Evolutionary conservation across 1,140 invertebrate species (phyloP).

Genomic region (Zaprionus inermis): DNA sequence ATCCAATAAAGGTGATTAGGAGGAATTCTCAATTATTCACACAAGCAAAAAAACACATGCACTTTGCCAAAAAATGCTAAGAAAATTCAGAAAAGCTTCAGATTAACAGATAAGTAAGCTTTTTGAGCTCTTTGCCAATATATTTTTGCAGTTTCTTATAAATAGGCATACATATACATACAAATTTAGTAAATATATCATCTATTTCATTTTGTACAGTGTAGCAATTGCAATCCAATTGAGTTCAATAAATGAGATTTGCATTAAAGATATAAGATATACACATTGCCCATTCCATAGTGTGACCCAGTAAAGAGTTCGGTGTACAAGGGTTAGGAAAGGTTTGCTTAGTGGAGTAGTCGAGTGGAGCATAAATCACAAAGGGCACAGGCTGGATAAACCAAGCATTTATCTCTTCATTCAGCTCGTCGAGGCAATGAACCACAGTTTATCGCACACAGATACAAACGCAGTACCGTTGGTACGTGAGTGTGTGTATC

Average conservation of each 20-base stretch:
- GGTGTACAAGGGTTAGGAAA: not conserved
- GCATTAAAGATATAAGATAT: not conserved
- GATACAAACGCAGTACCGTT: slow-evolving; percentile 31
- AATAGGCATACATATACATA: not conserved
- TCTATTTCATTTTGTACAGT: not conserved
- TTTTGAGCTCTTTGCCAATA: not conserved
- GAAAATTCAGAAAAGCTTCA: not conserved
- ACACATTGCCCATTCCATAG: not conserved
- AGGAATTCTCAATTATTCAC: not conserved
- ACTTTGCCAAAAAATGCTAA: too few species aligned
- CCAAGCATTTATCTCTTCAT: slow-evolving; percentile 17
- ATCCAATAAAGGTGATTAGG: slow-evolving; percentile 23
- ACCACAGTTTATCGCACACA: slow-evolving; percentile 61
- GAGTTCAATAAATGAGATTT: slow-evolving; percentile 28
- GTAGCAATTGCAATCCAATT: slow-evolving; percentile 11
- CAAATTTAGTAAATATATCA: not conserved
- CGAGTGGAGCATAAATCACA: slow-evolving; percentile 8
- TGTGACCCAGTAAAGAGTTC: slow-evolving; percentile 8
- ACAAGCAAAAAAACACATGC: not conserved
- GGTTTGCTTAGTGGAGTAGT: not conserved
- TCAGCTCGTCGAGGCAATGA: slow-evolving; percentile 55
- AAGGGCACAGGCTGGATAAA: slow-evolving; percentile 41
- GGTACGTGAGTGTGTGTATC: slow-evolving; percentile 6
- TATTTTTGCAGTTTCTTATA: not conserved
- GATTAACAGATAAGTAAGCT: not conserved